Percentiles rank a stretch among this genome's conserved stretches.
These are phyloP conservation scores for Bos indicus DNA, from an alignment of 2,113 vertebrate species.

Conservation along the genomic window DNA sequence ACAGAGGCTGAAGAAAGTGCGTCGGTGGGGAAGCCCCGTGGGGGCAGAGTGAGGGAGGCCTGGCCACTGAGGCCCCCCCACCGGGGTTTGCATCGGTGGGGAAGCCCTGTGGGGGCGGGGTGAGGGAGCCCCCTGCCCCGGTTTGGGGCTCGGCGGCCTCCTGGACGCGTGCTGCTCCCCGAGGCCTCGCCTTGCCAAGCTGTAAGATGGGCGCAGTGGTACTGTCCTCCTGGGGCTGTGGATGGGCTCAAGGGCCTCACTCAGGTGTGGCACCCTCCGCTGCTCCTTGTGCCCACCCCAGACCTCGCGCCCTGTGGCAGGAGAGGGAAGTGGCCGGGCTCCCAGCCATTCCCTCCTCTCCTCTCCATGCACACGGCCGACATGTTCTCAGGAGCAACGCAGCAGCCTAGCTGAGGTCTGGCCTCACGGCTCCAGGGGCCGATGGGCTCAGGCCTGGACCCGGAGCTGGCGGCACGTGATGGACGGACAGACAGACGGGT, in stretches of 20 bases:
- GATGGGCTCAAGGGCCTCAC: background rate
- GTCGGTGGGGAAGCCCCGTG: fast-evolving
- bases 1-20: background rate
- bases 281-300: background rate
- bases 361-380: fast-evolving
- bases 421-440: fast-evolving
- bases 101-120: fast-evolving
- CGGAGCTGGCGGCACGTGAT: fast-evolving
- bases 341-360: background rate
- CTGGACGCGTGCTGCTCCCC: fast-evolving
- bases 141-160: fast-evolving
- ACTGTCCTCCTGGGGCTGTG: fast-evolving
- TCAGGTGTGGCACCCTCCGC: background rate
- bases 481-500: fast-evolving
- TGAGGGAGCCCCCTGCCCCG: fast-evolving
- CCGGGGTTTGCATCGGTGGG: fast-evolving
- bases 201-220: fast-evolving
- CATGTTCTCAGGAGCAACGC: background rate
- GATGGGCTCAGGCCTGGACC: fast-evolving
- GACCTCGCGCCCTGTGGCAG: fast-evolving
- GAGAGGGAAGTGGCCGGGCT: background rate
- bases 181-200: background rate
- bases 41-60: fast-evolving
- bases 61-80: fast-evolving
- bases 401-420: background rate